Evolutionary conservation across 2,113 vertebrate genomes (phyloP).

Genomic region (Ranitomeya variabilis): DNA sequence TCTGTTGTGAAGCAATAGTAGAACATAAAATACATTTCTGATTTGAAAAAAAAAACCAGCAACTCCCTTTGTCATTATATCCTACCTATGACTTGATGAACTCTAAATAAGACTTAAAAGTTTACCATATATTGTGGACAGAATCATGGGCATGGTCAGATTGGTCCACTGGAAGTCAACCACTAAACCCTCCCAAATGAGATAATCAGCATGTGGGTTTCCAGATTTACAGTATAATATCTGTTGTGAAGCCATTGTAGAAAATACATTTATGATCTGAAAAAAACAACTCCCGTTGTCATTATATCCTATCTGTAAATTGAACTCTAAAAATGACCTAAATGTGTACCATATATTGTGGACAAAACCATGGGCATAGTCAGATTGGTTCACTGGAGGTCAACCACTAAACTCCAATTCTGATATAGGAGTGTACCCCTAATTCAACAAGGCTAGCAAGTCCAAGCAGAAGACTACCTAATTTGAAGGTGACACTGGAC

Average conservation of each 20-base stretch:
- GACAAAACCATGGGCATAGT: not conserved
- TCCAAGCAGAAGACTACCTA: too few species aligned
- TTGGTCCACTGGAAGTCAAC: not conserved
- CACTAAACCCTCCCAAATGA: not conserved
- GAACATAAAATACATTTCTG: not conserved
- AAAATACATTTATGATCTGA: not conserved
- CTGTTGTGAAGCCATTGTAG: not conserved
- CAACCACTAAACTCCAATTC: too few species aligned
- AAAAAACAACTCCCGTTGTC: not conserved
- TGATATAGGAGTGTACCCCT: too few species aligned
- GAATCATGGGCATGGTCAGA: not conserved
- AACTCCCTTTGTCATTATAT: not conserved
- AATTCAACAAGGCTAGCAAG: too few species aligned
- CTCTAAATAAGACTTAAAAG: not conserved
- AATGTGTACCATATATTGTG: not conserved
- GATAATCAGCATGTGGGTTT: not conserved
- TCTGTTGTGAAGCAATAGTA: not conserved
- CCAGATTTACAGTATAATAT: not conserved
- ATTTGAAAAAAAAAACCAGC: not conserved
- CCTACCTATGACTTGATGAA: not conserved
- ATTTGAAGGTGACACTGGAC: too few species aligned
- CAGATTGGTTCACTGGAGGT: not conserved
- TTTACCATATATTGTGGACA: not conserved
- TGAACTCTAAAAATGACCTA: not conserved
- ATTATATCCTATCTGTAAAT: not conserved